These are phyloP conservation scores for Aptenodytes forsteri DNA, from an alignment of 2,113 vertebrate genomes.

Conservation along the genomic window DNA sequence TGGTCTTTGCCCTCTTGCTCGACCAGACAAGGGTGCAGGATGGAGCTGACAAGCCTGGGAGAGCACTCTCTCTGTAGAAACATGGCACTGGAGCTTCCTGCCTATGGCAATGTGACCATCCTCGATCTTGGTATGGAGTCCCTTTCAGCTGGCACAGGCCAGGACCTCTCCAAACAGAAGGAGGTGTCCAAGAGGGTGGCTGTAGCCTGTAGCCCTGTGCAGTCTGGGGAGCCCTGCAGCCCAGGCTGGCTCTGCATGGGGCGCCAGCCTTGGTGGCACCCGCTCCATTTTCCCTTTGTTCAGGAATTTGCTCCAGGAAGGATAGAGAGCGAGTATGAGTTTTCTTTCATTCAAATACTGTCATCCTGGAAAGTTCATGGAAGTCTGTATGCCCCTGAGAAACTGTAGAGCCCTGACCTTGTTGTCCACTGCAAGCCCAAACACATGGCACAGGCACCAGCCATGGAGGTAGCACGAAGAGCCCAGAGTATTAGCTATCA, in stretches of 20 bases:
- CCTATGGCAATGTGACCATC: not conserved
- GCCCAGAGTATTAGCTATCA: not conserved
- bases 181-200: not conserved
- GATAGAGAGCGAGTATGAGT: rapidly evolving
- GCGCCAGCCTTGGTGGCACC: not conserved
- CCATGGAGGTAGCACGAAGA: not conserved
- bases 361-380: not conserved
- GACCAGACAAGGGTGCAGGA: not conserved
- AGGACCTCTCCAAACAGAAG: not conserved
- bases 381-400: not conserved
- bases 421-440: not conserved
- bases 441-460: not conserved
- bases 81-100: not conserved
- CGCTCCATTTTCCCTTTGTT: not conserved
- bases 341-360: not conserved
- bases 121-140: not conserved
- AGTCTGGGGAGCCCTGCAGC: rapidly evolving
- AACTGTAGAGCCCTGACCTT: not conserved
- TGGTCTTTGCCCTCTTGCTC: not conserved
- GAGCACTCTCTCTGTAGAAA: not conserved
- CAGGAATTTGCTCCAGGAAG: not conserved
- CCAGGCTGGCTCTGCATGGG: not conserved
- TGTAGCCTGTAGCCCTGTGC: not conserved
- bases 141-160: not conserved
- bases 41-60: not conserved